A percentile compares a stretch with the other conserved stretches of the same genome.
Evolutionary conservation across 1,140 invertebrate genomes (phyloP).

Genomic region (Belonocnema kinseyi): DNA sequence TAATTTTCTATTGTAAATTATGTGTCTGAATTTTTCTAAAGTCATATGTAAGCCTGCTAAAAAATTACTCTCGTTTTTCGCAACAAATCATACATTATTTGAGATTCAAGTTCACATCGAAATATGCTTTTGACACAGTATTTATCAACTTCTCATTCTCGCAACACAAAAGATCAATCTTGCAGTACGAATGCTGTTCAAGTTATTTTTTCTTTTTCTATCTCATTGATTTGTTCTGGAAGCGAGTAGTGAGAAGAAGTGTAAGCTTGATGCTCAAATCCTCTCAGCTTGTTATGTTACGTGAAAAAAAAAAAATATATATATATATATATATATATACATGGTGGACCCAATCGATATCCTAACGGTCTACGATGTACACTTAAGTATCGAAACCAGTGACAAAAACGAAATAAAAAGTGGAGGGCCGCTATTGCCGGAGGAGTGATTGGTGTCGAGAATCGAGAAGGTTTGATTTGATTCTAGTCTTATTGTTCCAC

Average conservation of each 20-base stretch:
- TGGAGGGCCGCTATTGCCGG: neutral
- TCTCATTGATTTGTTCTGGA: neutral
- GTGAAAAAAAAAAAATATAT: neutral
- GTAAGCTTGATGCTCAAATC: neutral
- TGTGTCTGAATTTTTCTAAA: too few relatives aligned
- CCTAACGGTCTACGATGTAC: neutral
- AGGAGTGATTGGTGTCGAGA: neutral
- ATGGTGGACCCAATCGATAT: conserved; percentile 4
- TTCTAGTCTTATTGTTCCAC: conserved; percentile 1
- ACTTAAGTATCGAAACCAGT: conserved; percentile 3
- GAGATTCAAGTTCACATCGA: conserved; percentile 1
- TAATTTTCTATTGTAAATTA: too few relatives aligned
- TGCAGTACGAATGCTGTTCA: neutral
- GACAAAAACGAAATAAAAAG: conserved; percentile 5
- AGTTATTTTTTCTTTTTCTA: neutral
- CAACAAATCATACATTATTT: neutral
- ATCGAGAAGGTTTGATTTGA: conserved; percentile 12
- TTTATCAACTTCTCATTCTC: conserved; percentile 2
- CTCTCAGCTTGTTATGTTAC: too few relatives aligned
- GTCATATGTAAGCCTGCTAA: too few relatives aligned
- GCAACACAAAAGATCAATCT: conserved; percentile 5
- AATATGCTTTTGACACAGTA: conserved; percentile 5
- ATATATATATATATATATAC: too few relatives aligned
- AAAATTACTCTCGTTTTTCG: neutral
- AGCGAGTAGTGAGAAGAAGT: neutral